Evolutionary conservation across 1,140 invertebrate species (phyloP), one percentile per base, ranked within the genome.

Genomic region (Drosophila lowei): DNA sequence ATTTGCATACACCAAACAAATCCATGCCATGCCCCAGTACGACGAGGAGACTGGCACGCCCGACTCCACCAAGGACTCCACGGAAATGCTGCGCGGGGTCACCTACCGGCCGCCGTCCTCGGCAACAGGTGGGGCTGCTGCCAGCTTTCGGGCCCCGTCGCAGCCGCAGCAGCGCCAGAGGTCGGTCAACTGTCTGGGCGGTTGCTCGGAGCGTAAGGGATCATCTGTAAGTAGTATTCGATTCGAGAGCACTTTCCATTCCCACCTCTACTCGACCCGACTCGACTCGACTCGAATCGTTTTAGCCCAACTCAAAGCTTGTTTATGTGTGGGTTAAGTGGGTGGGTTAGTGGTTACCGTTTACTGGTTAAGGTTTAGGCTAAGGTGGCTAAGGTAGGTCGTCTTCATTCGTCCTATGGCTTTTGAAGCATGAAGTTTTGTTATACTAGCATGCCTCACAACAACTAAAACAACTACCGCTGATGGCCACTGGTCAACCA

Each of bases 171-270:
- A 88, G 52, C 90, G 89, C 56, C 76, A 79, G 53, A 90, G 90
- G 66, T 92, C 93, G 44, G 92, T 92, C 52, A 92, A 93, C 86
- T 93, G 93, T 88, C 91, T 94, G 75, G 93, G 93, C 81, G 93
- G 93, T 79, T 94, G 93, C 90, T 93, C 93, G 90, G 93, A 93
- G 72, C 92, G 93, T 60, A 92, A 93, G 78, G 93, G 92, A 90
- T 93, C 93, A 81, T 92, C 92, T 92, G 93, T 94, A 93, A 94
- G 93, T 91, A 91, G 58, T n/a, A 42, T 13, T 38, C 43, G n/a
- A 25, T 30, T 30, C 30, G 30, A 16, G 5, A 46, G 38, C 34
- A 58, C 15, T 30, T 16, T 18, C 23, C 64, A 48, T 54, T 6
- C 18, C 18, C 13, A 38, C 28, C 16, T 18, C 48, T 44, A 38